Evolutionary conservation across 2,797 vertebrate species (phyloP).

Genomic region (Melanotaenia pygmaea): DNA sequence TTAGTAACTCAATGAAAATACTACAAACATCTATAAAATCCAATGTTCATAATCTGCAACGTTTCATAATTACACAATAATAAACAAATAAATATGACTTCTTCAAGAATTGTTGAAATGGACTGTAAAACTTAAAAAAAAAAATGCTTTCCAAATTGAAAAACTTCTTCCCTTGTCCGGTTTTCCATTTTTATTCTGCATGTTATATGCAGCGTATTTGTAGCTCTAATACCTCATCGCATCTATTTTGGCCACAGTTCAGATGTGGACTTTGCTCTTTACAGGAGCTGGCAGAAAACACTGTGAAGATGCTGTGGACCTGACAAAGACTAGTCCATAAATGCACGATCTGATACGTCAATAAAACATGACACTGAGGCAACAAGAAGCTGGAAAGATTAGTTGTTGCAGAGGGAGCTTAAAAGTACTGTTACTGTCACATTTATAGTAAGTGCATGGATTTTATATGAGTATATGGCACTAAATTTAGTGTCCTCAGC

Average conservation of each 20-base stretch:
- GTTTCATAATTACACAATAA: conserved; percentile 62
- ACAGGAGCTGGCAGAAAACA: neutral
- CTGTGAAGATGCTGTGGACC: conserved; percentile 30
- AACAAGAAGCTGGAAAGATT: conserved; percentile 35
- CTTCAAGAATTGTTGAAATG: conserved; percentile 17
- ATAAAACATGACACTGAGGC: conserved; percentile 53
- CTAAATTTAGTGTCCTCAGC: conserved; percentile 46
- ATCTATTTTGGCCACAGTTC: conserved; percentile 23
- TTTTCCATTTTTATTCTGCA: conserved; percentile 27
- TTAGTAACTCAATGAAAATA: conserved; percentile 51
- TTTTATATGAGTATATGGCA: conserved; percentile 62
- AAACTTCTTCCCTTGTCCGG: neutral
- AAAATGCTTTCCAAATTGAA: conserved; percentile 3
- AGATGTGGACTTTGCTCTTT: conserved; percentile 22
- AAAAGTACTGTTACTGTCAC: conserved; percentile 48
- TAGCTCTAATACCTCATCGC: neutral
- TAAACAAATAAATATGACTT: conserved; percentile 75
- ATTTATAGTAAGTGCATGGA: conserved; percentile 57
- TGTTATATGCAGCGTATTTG: neutral
- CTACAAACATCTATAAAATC: conserved; percentile 59
- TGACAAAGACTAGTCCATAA: conserved; percentile 39
- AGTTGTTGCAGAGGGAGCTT: conserved; percentile 36
- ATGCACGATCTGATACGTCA: conserved; percentile 38
- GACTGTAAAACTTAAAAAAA: conserved; percentile 28
- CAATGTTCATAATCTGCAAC: conserved; percentile 34